A percentile compares a stretch with the other conserved stretches of the same genome.
Evolutionary conservation across 2,888 invertebrate genomes (phyloP).

Genomic region (Caenorhabditis sulstoni): DNA sequence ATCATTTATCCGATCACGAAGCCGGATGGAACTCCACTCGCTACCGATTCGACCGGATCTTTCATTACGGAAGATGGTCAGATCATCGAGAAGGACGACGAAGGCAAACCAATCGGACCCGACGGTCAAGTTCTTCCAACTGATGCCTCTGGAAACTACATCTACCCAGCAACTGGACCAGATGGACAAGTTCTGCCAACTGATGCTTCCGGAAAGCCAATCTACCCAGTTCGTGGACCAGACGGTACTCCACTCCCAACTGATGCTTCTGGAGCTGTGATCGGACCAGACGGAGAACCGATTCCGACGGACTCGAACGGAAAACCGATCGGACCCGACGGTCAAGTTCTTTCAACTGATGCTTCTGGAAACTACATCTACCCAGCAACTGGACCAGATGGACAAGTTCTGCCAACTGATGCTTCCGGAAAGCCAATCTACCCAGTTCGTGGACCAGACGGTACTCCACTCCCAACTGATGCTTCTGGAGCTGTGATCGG

Average conservation of each 20-base stretch:
- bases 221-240: conserved; percentile 44
- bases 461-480: conserved; percentile 32
- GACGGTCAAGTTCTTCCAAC: too few relatives aligned
- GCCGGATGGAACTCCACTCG: conserved; percentile 38
- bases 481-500: conserved; percentile 49
- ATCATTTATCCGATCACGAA: conserved; percentile 16
- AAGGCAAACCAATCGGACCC: too few relatives aligned
- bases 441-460: conserved; percentile 40
- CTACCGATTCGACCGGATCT: conserved; percentile 23
- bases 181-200: too few relatives aligned
- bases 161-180: too few relatives aligned
- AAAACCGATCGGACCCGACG: conserved; percentile 61
- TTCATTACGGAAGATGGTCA: conserved; percentile 62
- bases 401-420: conserved; percentile 49
- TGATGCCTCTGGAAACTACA: too few relatives aligned
- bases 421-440: conserved; percentile 48
- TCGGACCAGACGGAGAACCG: conserved; percentile 46
- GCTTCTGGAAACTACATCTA: too few relatives aligned
- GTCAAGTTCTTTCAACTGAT: conserved; percentile 16
- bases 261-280: conserved; percentile 49
- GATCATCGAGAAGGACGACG: conserved; percentile 58
- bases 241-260: conserved; percentile 52
- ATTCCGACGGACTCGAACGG: too few relatives aligned
- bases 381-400: conserved; percentile 33
- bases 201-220: too few relatives aligned